phyloP scores from a whole-genome alignment of 2,113 vertebrate species.

The Pycnonotus jocosus region DNA sequence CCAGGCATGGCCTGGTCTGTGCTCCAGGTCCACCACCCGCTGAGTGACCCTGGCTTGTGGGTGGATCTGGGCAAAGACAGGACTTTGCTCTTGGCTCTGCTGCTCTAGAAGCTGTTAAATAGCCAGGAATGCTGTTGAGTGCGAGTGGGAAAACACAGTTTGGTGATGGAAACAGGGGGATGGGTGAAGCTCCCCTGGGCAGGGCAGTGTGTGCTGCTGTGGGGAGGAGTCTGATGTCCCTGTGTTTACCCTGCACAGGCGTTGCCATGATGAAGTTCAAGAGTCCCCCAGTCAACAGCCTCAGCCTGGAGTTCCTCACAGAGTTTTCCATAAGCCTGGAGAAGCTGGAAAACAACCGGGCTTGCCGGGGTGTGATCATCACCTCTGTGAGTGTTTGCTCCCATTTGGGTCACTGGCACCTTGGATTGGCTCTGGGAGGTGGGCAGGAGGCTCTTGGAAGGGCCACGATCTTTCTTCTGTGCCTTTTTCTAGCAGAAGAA shows the following conservation, averaged over 20 bases:
- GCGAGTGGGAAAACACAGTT: rapidly evolving
- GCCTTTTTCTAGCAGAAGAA: background rate
- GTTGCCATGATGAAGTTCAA: conserved; percentile 82
- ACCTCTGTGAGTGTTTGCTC: conserved; percentile 76
- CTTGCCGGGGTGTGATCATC: conserved; percentile 83
- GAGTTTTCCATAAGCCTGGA: conserved; percentile 85
- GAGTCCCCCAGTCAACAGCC: conserved; percentile 89
- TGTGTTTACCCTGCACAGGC: conserved; percentile 59
- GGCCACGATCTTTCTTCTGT: background rate
- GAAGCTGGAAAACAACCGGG: conserved; percentile 89
- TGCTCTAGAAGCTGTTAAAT: background rate
- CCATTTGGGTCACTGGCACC: background rate
- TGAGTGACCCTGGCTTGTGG: background rate
- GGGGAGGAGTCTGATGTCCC: background rate
- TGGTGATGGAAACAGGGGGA: background rate
- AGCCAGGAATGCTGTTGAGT: background rate
- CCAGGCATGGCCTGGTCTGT: rapidly evolving
- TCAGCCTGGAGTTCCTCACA: conserved; percentile 87
- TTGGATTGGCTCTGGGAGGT: background rate
- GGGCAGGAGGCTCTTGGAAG: background rate
- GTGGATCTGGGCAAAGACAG: background rate
- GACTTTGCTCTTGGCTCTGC: background rate
- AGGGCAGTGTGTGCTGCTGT: background rate
- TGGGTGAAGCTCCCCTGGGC: background rate
- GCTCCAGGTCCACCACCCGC: background rate